Evolutionary conservation across 2,888 invertebrate species (phyloP).

Genomic region (Dynastes maya): DNA sequence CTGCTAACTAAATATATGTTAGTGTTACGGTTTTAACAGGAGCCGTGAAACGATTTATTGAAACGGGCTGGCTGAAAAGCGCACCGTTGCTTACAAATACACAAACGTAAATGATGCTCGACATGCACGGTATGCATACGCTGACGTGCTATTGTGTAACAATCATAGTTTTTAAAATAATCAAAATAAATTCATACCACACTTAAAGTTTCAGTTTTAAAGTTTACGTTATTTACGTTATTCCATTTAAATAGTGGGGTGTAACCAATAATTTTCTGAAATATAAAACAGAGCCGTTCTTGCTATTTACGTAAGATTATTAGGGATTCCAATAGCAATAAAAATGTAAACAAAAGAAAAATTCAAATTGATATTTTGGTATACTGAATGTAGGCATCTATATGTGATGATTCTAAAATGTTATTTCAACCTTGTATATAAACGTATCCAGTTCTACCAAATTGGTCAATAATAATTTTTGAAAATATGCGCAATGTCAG

Average conservation of each 20-base stretch:
- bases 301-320: not conserved
- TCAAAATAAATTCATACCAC: constrained; percentile 32
- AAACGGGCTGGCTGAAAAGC: constrained; percentile 64
- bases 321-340: not conserved
- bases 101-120: constrained; percentile 56
- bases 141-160: constrained; percentile 30
- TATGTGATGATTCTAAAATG: too few species aligned
- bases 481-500: too few species aligned
- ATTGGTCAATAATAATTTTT: too few species aligned
- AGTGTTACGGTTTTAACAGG: constrained; percentile 57
- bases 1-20: constrained; percentile 55
- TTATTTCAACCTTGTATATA: too few species aligned
- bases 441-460: too few species aligned
- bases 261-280: constrained; percentile 4
- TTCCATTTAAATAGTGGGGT: constrained; percentile 14
- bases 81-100: constrained; percentile 64
- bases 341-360: not conserved
- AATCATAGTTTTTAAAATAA: constrained; percentile 33
- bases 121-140: constrained; percentile 41
- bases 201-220: constrained; percentile 11
- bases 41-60: constrained; percentile 65
- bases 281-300: constrained; percentile 19
- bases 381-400: not conserved
- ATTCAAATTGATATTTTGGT: not conserved
- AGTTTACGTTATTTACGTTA: constrained; percentile 27